Evolutionary conservation across 2,797 vertebrate genomes (phyloP), one percentile per base, ranked within the genome.

Genomic region (Anisognathus igniventris): DNA sequence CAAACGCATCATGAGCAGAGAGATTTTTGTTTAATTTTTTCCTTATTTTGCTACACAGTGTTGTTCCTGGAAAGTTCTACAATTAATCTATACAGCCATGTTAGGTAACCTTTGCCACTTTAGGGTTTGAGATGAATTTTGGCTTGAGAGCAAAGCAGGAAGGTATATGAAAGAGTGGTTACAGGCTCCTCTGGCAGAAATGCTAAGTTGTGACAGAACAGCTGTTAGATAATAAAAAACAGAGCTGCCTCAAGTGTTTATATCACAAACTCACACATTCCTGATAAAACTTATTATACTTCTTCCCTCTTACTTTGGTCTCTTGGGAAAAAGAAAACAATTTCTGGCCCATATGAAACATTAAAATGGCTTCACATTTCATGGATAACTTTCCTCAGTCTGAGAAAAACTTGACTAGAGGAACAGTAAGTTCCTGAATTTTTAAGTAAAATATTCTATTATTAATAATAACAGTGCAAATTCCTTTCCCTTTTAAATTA

Each of bases 401-500:
- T 86, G 78, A 93, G 58, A 61, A 90, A 85, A 92, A 53, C 53
- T 91, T 93, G 67, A 95, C 94, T 67, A 70, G 90, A 96, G 73
- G 78, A 97, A 84, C 40, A 88, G 50, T 60, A 81, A 48, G 78
- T 84, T 95, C 76, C 64, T 93, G 84, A 85, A 96, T 94, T 97
- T 89, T 94, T 94, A 94, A 96, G 73, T 90, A 84, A 97, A 95
- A 86, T 87, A 60, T 87, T 95, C 60, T 54, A 91, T 93, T 91
- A 97, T 97, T 96, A 96, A 96, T 96, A 93, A 95, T 67, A 94
- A 72, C 70, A 79, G 45, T 51, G 37, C 21, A 73, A 86, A 88
- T 81, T 82, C 39, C 7, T 78, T 78, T 88, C 33, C 53, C 40
- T 84, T 72, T 76, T 70, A 75, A 96, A 79, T 95, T 91, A 93